Conservation (phyloP, 2,797 vertebrate species). For the Microhierax caerulescens region DNA sequence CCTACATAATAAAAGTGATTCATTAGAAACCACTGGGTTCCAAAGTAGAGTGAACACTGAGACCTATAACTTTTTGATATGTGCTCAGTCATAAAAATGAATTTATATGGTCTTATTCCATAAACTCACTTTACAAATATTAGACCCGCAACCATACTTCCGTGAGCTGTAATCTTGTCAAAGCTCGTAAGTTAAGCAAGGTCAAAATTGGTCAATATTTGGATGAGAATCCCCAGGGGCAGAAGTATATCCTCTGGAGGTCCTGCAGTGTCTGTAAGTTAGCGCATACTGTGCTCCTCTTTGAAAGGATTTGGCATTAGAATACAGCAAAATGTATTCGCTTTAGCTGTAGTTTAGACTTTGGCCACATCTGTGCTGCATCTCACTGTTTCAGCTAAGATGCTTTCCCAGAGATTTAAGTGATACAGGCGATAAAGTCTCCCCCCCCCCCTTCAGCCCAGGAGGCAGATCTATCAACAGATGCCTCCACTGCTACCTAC, state of each 20-base stretch:
- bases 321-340: neutral
- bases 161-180: slow-evolving; percentile 59
- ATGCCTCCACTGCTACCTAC: neutral
- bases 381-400: neutral
- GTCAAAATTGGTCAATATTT: slow-evolving; percentile 62
- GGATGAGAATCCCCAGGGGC: neutral
- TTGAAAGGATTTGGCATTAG: neutral
- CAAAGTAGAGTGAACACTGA: slow-evolving; percentile 64
- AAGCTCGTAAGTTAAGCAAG: slow-evolving; percentile 41
- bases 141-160: slow-evolving; percentile 49
- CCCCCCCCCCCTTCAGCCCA: neutral
- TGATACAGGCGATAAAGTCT: neutral
- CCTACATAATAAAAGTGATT: slow-evolving; percentile 75
- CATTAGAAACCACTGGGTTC: slow-evolving; percentile 71
- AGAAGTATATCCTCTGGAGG: neutral
- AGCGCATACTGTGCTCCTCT: neutral
- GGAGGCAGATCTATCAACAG: neutral
- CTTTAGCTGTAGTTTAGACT: neutral
- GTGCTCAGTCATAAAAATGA: slow-evolving; percentile 72
- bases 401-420: neutral
- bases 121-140: slow-evolving; percentile 65
- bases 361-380: neutral
- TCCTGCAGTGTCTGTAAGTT: neutral
- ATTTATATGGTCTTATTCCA: slow-evolving; percentile 62
- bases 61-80: slow-evolving; percentile 72